These are phyloP conservation scores for Abrostola triplasia DNA, from an alignment of 2,888 invertebrate species.

Conservation along the genomic window DNA sequence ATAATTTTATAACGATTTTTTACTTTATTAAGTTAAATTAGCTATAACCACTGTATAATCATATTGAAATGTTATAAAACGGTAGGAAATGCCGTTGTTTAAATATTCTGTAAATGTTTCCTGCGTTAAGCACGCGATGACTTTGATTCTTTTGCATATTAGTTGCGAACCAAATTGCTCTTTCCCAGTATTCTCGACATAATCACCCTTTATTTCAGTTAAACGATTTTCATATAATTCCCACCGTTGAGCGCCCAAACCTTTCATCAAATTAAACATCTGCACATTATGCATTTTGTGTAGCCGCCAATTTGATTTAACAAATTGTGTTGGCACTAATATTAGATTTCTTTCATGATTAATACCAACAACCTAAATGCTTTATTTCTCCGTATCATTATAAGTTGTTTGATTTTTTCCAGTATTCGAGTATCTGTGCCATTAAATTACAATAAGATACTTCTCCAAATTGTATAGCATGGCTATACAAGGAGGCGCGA, in stretches of 20 bases:
- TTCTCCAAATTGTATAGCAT: slow-evolving; percentile 45
- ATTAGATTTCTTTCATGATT: slow-evolving; percentile 70
- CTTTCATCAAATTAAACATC: slow-evolving; percentile 84
- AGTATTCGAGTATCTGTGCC: slow-evolving; percentile 22
- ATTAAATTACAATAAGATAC: slow-evolving; percentile 39
- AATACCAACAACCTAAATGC: slow-evolving; percentile 68
- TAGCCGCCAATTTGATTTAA: slow-evolving; percentile 82
- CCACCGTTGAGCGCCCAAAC: slow-evolving; percentile 69
- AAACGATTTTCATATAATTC: slow-evolving; percentile 83
- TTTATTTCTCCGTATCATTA: slow-evolving; percentile 50
- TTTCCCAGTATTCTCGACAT: slow-evolving; percentile 70
- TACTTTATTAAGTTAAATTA: too few relatives aligned
- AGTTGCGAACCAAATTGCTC: slow-evolving; percentile 61
- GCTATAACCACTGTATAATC: slow-evolving; percentile 17
- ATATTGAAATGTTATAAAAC: slow-evolving; percentile 17
- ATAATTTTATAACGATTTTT: too few relatives aligned
- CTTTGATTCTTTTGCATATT: slow-evolving; percentile 28
- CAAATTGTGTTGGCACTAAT: slow-evolving; percentile 72
- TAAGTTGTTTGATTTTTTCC: slow-evolving; percentile 30
- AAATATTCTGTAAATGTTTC: slow-evolving; percentile 40
- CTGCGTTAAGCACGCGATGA: slow-evolving; percentile 43
- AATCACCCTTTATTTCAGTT: slow-evolving; percentile 77
- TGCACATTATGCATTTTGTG: slow-evolving; percentile 83
- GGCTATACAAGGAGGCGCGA: slow-evolving; percentile 43
- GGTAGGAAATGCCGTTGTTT: slow-evolving; percentile 42